phyloP scores from a whole-genome alignment of 1,140 invertebrate genomes.

The Eriosoma lanigerum region DNA sequence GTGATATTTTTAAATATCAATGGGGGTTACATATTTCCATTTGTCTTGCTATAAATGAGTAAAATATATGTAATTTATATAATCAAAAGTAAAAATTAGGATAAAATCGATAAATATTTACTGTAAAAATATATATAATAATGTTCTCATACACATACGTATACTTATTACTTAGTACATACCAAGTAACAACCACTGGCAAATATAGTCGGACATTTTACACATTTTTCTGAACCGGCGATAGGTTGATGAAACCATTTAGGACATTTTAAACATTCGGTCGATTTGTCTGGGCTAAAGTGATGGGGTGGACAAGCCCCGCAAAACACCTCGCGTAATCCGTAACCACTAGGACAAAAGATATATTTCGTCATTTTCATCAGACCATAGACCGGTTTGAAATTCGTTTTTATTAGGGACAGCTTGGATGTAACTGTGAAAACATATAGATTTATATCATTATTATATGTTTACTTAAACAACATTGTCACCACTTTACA shows the following conservation, averaged over 20 bases:
- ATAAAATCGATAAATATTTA: too few species aligned
- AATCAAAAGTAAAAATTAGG: background rate
- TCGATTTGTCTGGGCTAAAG: background rate
- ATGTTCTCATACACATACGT: too few species aligned
- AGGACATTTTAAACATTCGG: background rate
- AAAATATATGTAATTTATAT: too few species aligned
- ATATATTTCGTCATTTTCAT: background rate
- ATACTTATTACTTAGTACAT: background rate
- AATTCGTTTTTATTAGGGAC: background rate
- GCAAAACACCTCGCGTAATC: background rate
- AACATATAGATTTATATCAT: background rate
- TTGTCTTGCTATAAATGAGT: too few species aligned
- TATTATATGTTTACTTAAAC: too few species aligned
- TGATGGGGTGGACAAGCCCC: constrained; percentile 25
- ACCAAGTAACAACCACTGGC: constrained; percentile 5
- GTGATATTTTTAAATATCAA: too few species aligned
- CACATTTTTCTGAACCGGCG: constrained; percentile 10
- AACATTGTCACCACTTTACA: background rate
- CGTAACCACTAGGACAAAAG: background rate
- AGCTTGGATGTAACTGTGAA: background rate
- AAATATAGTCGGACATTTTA: constrained; percentile 8
- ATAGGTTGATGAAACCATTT: constrained; percentile 7
- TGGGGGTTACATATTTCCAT: too few species aligned
- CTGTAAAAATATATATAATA: too few species aligned
- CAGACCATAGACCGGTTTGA: background rate